Base-by-base conservation (phyloP, 2,888 invertebrate genomes). In the Sicus ferrugineus region DNA sequence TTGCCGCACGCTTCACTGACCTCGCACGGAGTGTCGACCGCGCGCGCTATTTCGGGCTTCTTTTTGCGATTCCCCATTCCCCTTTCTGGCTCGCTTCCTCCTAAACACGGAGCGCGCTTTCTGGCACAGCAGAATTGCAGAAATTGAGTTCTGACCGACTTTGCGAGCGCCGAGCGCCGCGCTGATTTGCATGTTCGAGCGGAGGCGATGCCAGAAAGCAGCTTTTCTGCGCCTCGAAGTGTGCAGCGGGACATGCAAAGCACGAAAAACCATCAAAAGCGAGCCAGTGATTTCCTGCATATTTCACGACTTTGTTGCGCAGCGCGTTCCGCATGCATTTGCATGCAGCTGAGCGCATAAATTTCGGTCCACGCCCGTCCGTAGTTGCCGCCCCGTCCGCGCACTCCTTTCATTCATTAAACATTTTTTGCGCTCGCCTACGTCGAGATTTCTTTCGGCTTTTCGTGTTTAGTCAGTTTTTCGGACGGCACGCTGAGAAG, bases 241-340 rank as follows among this genome's bases (percentile, higher is more conserved):
- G 54, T 52, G 54, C 65, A 54, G 54, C 65, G 23, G 23, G 28
- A 26, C 54, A 26, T 54, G 23, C 62, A 50, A n/a, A 65, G 34
- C 26, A 28, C 9, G 62, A 62, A 38, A 59, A 26, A 46, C 26
- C 34, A 42, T 54, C 54, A 54, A 54, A 54, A 54, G 28, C 19
- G 16, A 34, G 30, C 30, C 56, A 66, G 48, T 48, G 67, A 59
- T 67, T 67, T 67, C 59, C 58, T 58, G 58, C 58, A 67, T 67
- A 67, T 67, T 67, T 67, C 67, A 67, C 34, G 58, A 52, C 65
- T 65, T 65, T 54, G 65, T 65, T 65, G 31, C 54, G 46, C 54
- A 54, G n/a, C 26, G 65, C 38, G 26, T 54, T 64, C 54, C 54
- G 65, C 52, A 34, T 52, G 65, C 31, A 38, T 65, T 65, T 65